phyloP scores from a whole-genome alignment of 2,888 invertebrate genomes.

The Icerya purchasi region DNA sequence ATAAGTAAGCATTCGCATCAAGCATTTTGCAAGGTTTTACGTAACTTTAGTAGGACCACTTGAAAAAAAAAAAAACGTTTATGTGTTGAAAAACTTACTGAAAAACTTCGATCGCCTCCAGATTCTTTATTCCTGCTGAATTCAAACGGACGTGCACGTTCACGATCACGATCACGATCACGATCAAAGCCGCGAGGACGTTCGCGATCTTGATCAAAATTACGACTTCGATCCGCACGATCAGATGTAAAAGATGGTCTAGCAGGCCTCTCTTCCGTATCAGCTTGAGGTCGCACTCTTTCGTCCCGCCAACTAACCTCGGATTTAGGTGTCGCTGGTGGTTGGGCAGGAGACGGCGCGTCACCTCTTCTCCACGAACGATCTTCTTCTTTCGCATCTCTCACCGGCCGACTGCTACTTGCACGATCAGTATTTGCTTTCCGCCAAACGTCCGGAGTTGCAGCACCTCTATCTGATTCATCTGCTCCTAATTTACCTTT shows the following conservation, averaged over 20 bases:
- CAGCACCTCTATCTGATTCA: not conserved
- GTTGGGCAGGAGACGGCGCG: not conserved
- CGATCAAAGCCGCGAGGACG: too few relatives aligned
- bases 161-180: not conserved
- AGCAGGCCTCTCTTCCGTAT: not conserved
- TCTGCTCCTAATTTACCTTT: too few relatives aligned
- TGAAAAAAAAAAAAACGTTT: too few relatives aligned
- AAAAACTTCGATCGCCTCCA: not conserved
- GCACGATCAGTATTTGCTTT: not conserved
- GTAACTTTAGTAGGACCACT: too few relatives aligned
- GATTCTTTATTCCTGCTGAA: not conserved
- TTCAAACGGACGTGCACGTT: not conserved
- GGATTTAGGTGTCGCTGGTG: not conserved
- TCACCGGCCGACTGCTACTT: too few relatives aligned
- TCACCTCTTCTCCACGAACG: not conserved
- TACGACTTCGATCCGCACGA: not conserved
- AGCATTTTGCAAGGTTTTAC: too few relatives aligned
- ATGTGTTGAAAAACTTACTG: not conserved
- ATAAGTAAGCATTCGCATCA: too few relatives aligned
- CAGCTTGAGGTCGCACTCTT: not conserved
- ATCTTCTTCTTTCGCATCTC: not conserved
- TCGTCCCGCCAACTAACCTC: not conserved
- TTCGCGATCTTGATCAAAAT: not conserved
- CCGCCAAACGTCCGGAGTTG: not conserved
- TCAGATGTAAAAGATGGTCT: not conserved